Percentiles rank a stretch among this genome's conserved stretches.
phyloP scores from a whole-genome alignment of 2,113 vertebrate genomes.

The Catagonus wagneri region DNA sequence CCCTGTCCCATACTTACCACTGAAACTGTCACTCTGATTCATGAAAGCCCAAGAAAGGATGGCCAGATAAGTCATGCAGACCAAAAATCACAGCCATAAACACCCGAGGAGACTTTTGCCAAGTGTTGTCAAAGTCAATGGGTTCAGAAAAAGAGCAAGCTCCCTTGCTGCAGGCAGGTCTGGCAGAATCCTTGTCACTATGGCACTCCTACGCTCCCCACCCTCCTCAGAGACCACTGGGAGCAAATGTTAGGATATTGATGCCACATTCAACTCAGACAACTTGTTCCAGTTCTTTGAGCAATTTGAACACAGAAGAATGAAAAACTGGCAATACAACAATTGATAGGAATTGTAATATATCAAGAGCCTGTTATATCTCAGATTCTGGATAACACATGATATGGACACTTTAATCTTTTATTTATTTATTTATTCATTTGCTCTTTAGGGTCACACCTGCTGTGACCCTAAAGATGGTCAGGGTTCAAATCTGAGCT shows the following conservation, averaged over 20 bases:
- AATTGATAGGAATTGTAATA: neutral
- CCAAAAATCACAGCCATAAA: neutral
- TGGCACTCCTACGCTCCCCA: neutral
- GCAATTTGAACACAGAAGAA: conserved; percentile 10
- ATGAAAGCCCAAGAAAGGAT: neutral
- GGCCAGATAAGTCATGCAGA: neutral
- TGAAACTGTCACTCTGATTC: neutral
- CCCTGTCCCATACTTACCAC: neutral
- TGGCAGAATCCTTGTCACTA: conserved; percentile 36
- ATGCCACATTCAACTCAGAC: neutral
- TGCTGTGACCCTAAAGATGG: too few species aligned
- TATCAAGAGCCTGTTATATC: neutral
- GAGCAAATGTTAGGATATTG: conserved; percentile 13
- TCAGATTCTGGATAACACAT: neutral
- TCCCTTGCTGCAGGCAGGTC: neutral
- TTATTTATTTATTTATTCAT: too few species aligned
- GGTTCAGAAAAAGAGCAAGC: conserved; percentile 42
- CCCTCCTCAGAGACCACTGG: neutral
- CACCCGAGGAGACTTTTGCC: neutral
- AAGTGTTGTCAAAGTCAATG: conserved; percentile 32
- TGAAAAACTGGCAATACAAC: conserved; percentile 14
- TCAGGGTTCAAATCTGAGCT: too few species aligned
- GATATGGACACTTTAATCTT: neutral
- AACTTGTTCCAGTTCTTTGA: neutral
- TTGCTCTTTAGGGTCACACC: too few species aligned